Evolutionary conservation across 2,888 invertebrate genomes (phyloP), one percentile per base, ranked within the genome.

Genomic region (Petrolisthes manimaculis): DNA sequence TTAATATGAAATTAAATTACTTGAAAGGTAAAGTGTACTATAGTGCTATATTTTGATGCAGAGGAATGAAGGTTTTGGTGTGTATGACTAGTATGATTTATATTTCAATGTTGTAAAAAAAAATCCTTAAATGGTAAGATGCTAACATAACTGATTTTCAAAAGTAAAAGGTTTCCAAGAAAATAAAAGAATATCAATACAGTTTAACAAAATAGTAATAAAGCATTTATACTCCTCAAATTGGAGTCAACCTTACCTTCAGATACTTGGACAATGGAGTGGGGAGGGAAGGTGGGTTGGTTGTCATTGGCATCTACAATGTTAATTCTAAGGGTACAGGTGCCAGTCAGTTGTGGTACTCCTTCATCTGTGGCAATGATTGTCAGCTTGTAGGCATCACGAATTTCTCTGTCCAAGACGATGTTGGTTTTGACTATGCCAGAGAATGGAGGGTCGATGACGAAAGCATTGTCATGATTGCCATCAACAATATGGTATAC

Each of bases 401-500:
- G 95, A 92, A 98, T 98, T 94, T 98, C 98, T 78, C 98, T 95
- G 94, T 98, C 98, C 91, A 98, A 94, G 55, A 98, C 98, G 91
- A 97, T 97, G 93, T 98, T 98, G 9, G 98, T 99, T 93, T 96
- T 97, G 89, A 99, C 96, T 86, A 97, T 96, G 77, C 99, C 99
- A 92, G 97, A 98, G 93, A 97, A 97, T 0, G 97, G 96, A 4
- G 98, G 97, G 93, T 98, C 97, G 92, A 99, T 98, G 92, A 96
- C 96, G 93, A 99, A 99, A 79, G 99, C 99, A 92, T 97, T 97
- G 94, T 99, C 98, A 92, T 96, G 96, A 94, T 99, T 99, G 3
- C 99, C 99, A 93, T 98, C 97, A 83, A 99, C 97, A 92, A 99
- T 99, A 93, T 98, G 98, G 93, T 99, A 99, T 53, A 97, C 94